A percentile compares a stretch with the other conserved stretches of the same genome.
Evolutionary conservation across 2,113 vertebrate species (phyloP).

Genomic region (Globicephala melas): DNA sequence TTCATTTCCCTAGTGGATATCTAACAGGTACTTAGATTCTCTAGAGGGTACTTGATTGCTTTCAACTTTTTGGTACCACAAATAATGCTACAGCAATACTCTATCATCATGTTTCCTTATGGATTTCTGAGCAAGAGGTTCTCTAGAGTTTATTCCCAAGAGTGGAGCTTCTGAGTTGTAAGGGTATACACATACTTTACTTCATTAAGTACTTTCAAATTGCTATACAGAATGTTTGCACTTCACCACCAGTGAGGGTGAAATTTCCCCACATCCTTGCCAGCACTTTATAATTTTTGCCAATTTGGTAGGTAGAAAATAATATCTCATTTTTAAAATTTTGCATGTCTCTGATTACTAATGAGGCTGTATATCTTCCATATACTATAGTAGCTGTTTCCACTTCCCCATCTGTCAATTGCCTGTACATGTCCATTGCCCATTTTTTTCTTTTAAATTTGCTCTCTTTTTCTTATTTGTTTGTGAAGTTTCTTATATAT

Average conservation of each 20-base stretch:
- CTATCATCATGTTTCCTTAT: not conserved
- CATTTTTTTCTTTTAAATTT: slow-evolving; percentile 12
- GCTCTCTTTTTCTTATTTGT: slow-evolving; percentile 18
- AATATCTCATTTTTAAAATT: slow-evolving; percentile 13
- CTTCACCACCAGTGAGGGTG: slow-evolving; percentile 7
- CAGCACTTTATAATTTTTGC: slow-evolving; percentile 39
- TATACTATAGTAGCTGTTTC: not conserved
- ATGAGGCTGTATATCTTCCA: slow-evolving; percentile 23
- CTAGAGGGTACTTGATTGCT: not conserved
- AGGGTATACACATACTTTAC: not conserved
- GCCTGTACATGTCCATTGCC: slow-evolving; percentile 49
- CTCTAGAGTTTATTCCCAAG: not conserved
- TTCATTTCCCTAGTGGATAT: not conserved
- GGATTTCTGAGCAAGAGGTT: not conserved
- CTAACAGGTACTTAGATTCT: not conserved
- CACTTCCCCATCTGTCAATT: slow-evolving; percentile 24
- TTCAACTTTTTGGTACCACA: not conserved
- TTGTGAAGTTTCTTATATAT: slow-evolving; percentile 19
- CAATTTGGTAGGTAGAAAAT: slow-evolving; percentile 14
- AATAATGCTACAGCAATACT: not conserved
- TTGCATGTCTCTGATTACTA: slow-evolving; percentile 41
- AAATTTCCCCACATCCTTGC: slow-evolving; percentile 13
- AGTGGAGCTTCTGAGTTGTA: not conserved
- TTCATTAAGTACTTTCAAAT: slow-evolving; percentile 45
- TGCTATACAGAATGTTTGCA: slow-evolving; percentile 44